Evolutionary conservation across 2,113 vertebrate genomes (phyloP).

Genomic region (Merops nubicus): DNA sequence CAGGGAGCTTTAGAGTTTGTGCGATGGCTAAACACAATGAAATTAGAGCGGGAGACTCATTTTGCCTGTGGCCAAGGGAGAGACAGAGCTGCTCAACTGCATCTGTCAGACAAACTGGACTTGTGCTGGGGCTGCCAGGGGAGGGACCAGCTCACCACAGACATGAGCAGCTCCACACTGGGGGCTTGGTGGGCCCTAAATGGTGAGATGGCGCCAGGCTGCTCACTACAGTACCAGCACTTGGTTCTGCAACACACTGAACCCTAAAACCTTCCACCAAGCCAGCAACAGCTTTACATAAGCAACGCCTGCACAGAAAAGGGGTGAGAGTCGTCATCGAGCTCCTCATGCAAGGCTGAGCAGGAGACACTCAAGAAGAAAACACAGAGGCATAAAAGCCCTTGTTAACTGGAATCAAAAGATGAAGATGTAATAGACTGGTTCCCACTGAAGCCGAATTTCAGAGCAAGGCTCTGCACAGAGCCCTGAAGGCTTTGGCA

Average conservation of each 20-base stretch:
- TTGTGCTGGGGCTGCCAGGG: not conserved
- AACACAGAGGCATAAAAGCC: not conserved
- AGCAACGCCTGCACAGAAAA: not conserved
- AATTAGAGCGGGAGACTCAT: constrained; percentile 27
- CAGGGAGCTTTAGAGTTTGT: constrained; percentile 32
- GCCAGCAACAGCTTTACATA: not conserved
- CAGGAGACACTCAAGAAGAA: not conserved
- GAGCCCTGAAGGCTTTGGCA: not conserved
- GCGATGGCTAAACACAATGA: constrained; percentile 16
- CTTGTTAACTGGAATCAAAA: not conserved
- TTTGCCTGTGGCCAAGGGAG: not conserved
- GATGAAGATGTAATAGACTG: not conserved
- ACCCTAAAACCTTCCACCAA: not conserved
- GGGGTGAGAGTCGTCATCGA: not conserved
- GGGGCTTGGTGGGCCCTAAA: not conserved
- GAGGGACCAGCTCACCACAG: not conserved
- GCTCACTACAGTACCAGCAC: not conserved
- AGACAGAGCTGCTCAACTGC: not conserved
- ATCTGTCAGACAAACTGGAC: not conserved
- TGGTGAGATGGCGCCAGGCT: not conserved
- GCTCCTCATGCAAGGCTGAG: not conserved
- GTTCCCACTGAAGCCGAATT: not conserved
- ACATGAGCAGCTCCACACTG: not conserved
- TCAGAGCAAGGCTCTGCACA: not conserved
- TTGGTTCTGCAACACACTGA: not conserved